A percentile compares a stretch with the other conserved stretches of the same genome.
These are phyloP conservation scores for zebrafish (Danio rerio) DNA, from an alignment of 2,113 vertebrate species.

Conservation along the genomic window GRCz12tu NC_133195.1:36135501-36136000, in stretches of 20 bases:
- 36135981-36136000: constrained; percentile 51
- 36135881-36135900: constrained; percentile 47
- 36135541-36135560: too few relatives aligned
- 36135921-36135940: constrained; percentile 64
- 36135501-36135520: too few relatives aligned
- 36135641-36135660: not conserved
- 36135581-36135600: too few relatives aligned
- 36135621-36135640: constrained; percentile 13
- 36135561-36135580: too few relatives aligned
- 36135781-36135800: constrained; percentile 82
- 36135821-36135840: constrained; percentile 61
- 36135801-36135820: constrained; percentile 66
- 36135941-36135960: constrained; percentile 70
- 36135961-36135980: constrained; percentile 64
- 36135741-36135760: constrained; percentile 48
- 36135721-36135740: constrained; percentile 29
- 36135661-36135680: not conserved
- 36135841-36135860: constrained; percentile 78
- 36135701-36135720: constrained; percentile 24
- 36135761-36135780: constrained; percentile 73
- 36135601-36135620: constrained; percentile 4
- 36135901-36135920: constrained; percentile 65
- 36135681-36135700: constrained; percentile 44
- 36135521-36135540: too few relatives aligned
- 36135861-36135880: constrained; percentile 78